Evolutionary conservation across 1,140 invertebrate genomes (phyloP).

Genomic region (Acyrthosiphon pisum): DNA sequence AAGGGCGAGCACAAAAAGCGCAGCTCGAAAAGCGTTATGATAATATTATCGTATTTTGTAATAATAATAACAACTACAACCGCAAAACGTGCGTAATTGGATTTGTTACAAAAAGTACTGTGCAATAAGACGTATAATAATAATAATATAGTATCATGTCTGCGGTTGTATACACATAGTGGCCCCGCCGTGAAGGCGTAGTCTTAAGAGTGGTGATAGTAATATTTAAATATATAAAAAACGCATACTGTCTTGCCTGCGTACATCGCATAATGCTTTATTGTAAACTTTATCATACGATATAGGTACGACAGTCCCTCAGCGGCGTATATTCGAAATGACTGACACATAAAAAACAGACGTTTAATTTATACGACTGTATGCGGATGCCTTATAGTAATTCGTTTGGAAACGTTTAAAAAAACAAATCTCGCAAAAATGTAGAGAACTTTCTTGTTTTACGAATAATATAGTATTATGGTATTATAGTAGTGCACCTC

Average conservation of each 20-base stretch:
- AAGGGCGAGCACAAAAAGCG: neutral
- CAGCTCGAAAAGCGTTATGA: neutral
- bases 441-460: neutral
- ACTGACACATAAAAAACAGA: neutral
- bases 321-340: neutral
- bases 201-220: neutral
- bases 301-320: too few relatives aligned
- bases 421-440: too few relatives aligned
- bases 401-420: neutral
- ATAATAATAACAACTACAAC: neutral
- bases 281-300: too few relatives aligned
- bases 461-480: neutral
- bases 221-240: neutral
- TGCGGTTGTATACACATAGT: neutral
- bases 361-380: neutral
- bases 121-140: too few relatives aligned
- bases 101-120: neutral
- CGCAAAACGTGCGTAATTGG: neutral
- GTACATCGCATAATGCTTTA: neutral
- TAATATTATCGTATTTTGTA: neutral
- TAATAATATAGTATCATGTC: neutral
- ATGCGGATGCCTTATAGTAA: neutral
- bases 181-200: neutral
- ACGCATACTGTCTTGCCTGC: neutral
- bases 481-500: too few relatives aligned